phyloP scores from a whole-genome alignment of 2,113 vertebrate genomes.

The Oenanthe melanoleuca region DNA sequence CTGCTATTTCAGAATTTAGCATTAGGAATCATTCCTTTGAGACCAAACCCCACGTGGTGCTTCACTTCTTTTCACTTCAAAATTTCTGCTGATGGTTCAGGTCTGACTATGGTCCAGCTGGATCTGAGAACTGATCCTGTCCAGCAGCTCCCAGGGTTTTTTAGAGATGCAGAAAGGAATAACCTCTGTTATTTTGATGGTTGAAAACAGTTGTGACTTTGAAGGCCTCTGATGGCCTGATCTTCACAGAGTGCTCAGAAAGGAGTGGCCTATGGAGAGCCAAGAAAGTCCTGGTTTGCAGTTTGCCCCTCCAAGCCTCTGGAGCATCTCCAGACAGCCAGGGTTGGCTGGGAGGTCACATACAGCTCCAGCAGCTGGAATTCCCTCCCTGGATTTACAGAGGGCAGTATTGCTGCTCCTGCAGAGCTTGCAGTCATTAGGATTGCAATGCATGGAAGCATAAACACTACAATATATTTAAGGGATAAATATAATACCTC shows the following conservation, averaged over 20 bases:
- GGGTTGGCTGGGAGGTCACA: not conserved
- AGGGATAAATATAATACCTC: not conserved
- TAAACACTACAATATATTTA: not conserved
- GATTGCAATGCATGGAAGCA: not conserved
- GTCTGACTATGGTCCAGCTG: not conserved
- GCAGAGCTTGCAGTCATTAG: not conserved
- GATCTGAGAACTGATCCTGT: not conserved
- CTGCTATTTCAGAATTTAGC: not conserved
- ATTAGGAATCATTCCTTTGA: not conserved
- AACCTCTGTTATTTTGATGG: not conserved
- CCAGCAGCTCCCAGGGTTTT: not conserved
- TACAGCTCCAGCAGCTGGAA: not conserved
- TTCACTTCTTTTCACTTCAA: not conserved
- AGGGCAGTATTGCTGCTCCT: not conserved
- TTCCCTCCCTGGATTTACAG: not conserved
- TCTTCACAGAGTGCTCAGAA: not conserved
- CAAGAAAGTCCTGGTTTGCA: not conserved
- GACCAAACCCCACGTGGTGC: not conserved
- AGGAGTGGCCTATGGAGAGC: not conserved
- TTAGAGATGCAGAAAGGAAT: not conserved
- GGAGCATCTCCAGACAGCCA: not conserved
- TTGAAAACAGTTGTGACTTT: not conserved
- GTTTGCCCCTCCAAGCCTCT: not conserved
- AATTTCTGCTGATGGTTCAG: not conserved
- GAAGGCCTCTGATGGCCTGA: not conserved